Evolutionary conservation across 2,888 invertebrate genomes (phyloP).

Genomic region (Drosophila prostipennis): DNA sequence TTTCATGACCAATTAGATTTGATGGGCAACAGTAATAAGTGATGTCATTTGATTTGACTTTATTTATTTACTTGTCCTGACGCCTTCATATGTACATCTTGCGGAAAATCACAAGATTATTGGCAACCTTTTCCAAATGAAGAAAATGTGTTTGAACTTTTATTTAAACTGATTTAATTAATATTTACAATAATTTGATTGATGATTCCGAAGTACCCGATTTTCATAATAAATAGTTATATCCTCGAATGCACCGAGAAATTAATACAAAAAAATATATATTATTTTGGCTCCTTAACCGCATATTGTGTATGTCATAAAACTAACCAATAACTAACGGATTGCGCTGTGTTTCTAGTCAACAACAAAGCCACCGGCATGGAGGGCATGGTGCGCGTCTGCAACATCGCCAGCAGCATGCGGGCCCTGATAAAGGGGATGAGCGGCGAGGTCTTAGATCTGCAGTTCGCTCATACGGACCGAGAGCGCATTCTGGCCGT

Average conservation of each 20-base stretch:
- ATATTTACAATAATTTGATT: too few relatives aligned
- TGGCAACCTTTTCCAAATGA: background rate
- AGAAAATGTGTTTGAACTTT: too few relatives aligned
- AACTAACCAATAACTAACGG: background rate
- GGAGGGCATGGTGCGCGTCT: slow-evolving; percentile 92
- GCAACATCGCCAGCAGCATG: slow-evolving; percentile 88
- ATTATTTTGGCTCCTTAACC: too few relatives aligned
- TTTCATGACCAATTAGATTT: background rate
- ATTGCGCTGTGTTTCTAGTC: slow-evolving; percentile 58
- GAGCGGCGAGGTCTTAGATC: slow-evolving; percentile 94
- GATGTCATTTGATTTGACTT: background rate
- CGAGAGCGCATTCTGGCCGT: slow-evolving; percentile 92
- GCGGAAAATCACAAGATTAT: background rate
- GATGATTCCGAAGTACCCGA: background rate
- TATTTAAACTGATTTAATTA: too few relatives aligned
- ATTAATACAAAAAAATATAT: too few relatives aligned
- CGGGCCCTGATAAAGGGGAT: slow-evolving; percentile 94
- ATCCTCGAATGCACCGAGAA: background rate
- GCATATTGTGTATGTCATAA: too few relatives aligned
- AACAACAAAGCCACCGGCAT: slow-evolving; percentile 83
- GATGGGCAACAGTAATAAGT: background rate
- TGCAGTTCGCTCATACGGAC: slow-evolving; percentile 94
- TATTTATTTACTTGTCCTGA: background rate
- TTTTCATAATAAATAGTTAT: background rate
- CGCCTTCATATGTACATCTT: background rate